Base-by-base conservation (phyloP, 2,888 invertebrate genomes). In the Amorpha juglandis region DNA sequence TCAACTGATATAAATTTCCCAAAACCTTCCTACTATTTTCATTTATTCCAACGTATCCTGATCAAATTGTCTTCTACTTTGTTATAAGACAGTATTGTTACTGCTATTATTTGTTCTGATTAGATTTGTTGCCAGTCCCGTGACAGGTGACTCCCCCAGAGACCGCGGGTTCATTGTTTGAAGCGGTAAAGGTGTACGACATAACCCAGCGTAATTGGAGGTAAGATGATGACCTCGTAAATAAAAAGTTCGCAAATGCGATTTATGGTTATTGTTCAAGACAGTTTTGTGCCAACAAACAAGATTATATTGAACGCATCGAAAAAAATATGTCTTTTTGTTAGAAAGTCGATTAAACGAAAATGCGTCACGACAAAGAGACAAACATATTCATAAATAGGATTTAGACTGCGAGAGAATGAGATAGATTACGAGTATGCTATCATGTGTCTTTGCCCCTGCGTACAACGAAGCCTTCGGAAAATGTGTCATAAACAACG, bases 91-190 rank as follows among this genome's bases (percentile, higher is more conserved):
- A 38, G 6, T 58, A 42, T 42, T n/a, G 14, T 35, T 58, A 42
- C 52, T 3, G 52, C 27, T 58, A 38, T 38, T 42, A 58, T 50
- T 50, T 42, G 42, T 58, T 42, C 19, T 58, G 55, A 58, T 58
- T 58, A 58, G 38, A 42, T 58, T 58, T 58, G 55, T 38, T 55
- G 58, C 38, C 19, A 19, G 58, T 58, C 38, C 42, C 38, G 12
- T 9, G 58, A 58, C 42, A 58, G 58, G 58, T 58, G 58, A 58
- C 11, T 16, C 12, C 38, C 42, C 19, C 16, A 0, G 58, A 19
- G 38, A 42, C 55, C 19, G 27, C 27, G 58, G 58, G 38, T 58
- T 58, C 58, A 58, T 58, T 58, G 38, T 55, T 19, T 58, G 58
- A 58, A 12, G 19, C 38, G 19, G 12, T 6, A 38, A 27, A 19